These are phyloP conservation scores for Buphagus erythrorhynchus DNA, from an alignment of 2,797 vertebrate genomes.

Conservation along the genomic window DNA sequence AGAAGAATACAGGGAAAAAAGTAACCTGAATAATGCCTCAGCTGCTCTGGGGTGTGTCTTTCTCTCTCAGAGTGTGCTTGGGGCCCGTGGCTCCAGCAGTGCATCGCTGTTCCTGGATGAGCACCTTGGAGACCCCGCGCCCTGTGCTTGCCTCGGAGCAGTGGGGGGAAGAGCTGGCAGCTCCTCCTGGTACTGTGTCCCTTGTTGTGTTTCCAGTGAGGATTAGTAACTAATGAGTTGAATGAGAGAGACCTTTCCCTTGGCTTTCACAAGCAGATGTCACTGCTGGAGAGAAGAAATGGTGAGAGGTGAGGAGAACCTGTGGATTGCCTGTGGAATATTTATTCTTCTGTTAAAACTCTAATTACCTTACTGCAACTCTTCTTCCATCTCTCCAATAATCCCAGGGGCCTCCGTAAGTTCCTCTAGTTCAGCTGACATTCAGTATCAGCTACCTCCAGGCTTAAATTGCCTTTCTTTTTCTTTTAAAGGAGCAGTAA, in stretches of 20 bases:
- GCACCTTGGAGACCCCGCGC: rapidly evolving
- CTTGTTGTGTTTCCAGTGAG: not conserved
- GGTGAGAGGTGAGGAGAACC: conserved; percentile 43
- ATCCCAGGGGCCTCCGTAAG: conserved; percentile 16
- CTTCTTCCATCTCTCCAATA: conserved; percentile 20
- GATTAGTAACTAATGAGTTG: conserved; percentile 34
- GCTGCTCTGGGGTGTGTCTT: not conserved
- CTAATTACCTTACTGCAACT: conserved; percentile 56
- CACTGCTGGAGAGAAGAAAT: conserved; percentile 34
- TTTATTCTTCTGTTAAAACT: conserved; percentile 47
- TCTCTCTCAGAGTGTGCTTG: rapidly evolving
- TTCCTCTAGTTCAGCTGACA: conserved; percentile 41
- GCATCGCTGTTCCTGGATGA: not conserved
- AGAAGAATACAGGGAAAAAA: not conserved
- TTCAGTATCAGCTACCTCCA: conserved; percentile 28
- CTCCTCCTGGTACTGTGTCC: not conserved
- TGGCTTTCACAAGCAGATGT: conserved; percentile 23
- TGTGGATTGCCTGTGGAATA: conserved; percentile 57
- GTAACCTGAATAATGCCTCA: not conserved
- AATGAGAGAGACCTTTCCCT: conserved; percentile 37
- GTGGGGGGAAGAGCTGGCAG: not conserved
- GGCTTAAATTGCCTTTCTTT: conserved; percentile 42
- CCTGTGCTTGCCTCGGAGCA: rapidly evolving
- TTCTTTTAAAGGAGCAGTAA: conserved; percentile 27
- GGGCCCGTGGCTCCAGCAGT: not conserved